phyloP scores from a whole-genome alignment of 2,113 vertebrate species.

The Pseudorectes ferrugineus region DNA sequence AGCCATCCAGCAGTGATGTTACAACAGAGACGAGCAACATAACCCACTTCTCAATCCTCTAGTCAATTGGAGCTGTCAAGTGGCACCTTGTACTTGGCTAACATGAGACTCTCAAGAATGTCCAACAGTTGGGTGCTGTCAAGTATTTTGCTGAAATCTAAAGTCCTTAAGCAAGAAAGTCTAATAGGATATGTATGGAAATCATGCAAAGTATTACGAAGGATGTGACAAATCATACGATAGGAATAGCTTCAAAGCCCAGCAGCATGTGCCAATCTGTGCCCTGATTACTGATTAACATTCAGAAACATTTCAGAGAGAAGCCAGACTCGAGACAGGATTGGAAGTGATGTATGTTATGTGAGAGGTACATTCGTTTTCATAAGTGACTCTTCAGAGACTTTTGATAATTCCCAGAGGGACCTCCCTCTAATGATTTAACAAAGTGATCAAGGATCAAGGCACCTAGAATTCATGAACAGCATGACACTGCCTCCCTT shows the following conservation, averaged over 20 bases:
- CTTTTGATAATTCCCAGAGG: constrained; percentile 48
- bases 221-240: constrained; percentile 48
- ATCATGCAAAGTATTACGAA: constrained; percentile 26
- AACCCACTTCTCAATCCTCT: constrained; percentile 21
- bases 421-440: constrained; percentile 58
- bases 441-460: constrained; percentile 58
- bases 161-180: constrained; percentile 49
- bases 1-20: not conserved
- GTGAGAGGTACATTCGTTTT: constrained; percentile 37
- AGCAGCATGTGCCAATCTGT: constrained; percentile 58
- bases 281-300: constrained; percentile 48
- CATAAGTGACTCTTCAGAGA: constrained; percentile 56
- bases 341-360: constrained; percentile 32
- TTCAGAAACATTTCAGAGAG: constrained; percentile 29
- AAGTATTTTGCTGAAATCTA: constrained; percentile 49
- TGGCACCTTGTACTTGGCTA: constrained; percentile 3
- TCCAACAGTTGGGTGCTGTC: constrained; percentile 60
- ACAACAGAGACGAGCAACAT: not conserved
- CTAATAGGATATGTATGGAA: constrained; percentile 49
- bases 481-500: constrained; percentile 48
- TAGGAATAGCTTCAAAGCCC: constrained; percentile 54
- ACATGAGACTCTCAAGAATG: constrained; percentile 23
- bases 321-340: not conserved
- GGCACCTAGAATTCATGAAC: constrained; percentile 51
- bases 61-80: constrained; percentile 48